These are phyloP conservation scores for Mylabris sibirica DNA, from an alignment of 2,888 invertebrate species.

Conservation along the genomic window DNA sequence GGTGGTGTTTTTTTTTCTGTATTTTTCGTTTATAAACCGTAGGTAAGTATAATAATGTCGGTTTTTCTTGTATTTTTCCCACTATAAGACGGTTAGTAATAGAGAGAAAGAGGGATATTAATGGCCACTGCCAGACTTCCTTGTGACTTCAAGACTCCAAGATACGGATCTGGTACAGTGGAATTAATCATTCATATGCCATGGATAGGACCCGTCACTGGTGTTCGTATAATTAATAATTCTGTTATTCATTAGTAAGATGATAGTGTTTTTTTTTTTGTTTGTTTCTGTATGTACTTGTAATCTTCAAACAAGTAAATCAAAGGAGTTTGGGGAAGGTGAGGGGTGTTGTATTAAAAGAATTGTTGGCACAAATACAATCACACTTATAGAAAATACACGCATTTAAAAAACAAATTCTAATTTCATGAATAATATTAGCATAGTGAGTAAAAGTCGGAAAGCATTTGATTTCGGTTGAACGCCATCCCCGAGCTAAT, in stretches of 20 bases:
- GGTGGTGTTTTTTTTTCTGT: background rate
- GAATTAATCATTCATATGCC: slow-evolving; percentile 46
- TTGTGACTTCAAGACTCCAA: slow-evolving; percentile 51
- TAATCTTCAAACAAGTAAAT: background rate
- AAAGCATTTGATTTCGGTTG: slow-evolving; percentile 58
- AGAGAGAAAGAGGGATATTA: slow-evolving; percentile 38
- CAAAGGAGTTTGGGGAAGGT: no score
- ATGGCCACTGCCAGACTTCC: slow-evolving; percentile 50
- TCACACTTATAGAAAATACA: slow-evolving; percentile 29
- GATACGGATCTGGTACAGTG: slow-evolving; percentile 50
- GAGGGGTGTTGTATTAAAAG: background rate
- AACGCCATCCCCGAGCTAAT: slow-evolving; percentile 56
- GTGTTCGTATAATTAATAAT: slow-evolving; percentile 47
- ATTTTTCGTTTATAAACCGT: background rate
- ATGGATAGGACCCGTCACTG: slow-evolving; percentile 43
- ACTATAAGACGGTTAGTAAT: slow-evolving; percentile 7
- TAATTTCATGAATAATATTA: slow-evolving; percentile 60
- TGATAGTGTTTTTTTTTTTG: slow-evolving; percentile 18
- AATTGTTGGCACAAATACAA: slow-evolving; percentile 23
- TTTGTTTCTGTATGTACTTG: background rate
- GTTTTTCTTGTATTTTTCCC: slow-evolving; percentile 8
- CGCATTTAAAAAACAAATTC: slow-evolving; percentile 53
- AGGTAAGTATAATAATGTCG: background rate
- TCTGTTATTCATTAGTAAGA: slow-evolving; percentile 13
- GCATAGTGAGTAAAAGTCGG: slow-evolving; percentile 58